phyloP scores from a whole-genome alignment of 2,888 invertebrate species.

The Stratiomys singularior region DNA sequence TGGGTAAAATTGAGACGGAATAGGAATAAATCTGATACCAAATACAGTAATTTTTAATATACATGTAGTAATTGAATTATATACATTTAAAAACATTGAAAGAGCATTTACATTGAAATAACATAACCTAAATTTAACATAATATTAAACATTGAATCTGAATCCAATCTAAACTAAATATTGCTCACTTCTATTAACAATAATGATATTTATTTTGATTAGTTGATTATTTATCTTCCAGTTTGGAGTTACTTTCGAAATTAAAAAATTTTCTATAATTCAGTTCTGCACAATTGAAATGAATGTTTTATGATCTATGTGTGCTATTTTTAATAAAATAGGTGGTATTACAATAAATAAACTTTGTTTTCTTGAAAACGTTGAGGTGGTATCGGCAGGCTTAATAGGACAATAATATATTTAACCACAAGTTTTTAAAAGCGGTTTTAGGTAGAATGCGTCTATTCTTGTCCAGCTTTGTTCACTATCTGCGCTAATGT shows the following conservation, averaged over 20 bases:
- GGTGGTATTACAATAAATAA: conserved; percentile 51
- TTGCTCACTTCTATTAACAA: conserved; percentile 40
- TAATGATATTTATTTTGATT: conserved; percentile 16
- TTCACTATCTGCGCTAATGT: too few species aligned
- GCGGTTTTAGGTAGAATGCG: too few species aligned
- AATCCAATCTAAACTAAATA: conserved; percentile 35
- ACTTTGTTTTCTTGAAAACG: background rate
- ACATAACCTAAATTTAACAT: conserved; percentile 30
- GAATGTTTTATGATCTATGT: conserved; percentile 56
- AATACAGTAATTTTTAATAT: conserved; percentile 47
- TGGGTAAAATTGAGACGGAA: conserved; percentile 20
- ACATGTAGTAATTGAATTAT: conserved; percentile 43
- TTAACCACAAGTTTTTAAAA: too few species aligned
- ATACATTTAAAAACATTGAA: conserved; percentile 19
- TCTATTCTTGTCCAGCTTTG: too few species aligned
- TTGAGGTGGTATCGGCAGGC: too few species aligned
- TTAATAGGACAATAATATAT: too few species aligned
- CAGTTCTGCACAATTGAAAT: conserved; percentile 40
- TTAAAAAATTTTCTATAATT: conserved; percentile 19
- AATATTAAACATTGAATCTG: conserved; percentile 37
- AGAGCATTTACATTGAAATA: background rate
- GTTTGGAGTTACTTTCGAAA: conserved; percentile 4
- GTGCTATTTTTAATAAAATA: conserved; percentile 59
- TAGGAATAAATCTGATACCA: conserved; percentile 25
- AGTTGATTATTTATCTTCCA: background rate